Conservation (phyloP, 2,888 invertebrate species). For the Orthonevra nobilis region DNA sequence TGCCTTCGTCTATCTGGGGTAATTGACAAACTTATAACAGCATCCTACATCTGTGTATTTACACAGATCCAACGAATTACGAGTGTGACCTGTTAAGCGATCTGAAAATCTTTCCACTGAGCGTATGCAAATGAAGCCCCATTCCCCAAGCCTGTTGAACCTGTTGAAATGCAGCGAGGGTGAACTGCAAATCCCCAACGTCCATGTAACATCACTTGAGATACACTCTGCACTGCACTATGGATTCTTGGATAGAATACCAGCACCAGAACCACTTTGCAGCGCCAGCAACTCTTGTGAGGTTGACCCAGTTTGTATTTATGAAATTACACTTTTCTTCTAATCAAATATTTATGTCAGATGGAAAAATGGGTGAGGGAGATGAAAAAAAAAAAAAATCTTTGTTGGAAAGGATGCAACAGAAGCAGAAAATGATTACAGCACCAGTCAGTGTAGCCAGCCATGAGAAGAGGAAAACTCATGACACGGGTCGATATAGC, state of each 20-base stretch:
- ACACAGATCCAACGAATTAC: conserved; percentile 4
- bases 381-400: conserved; percentile 9
- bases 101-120: neutral
- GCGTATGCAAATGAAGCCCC: conserved; percentile 31
- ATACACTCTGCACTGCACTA: too few relatives aligned
- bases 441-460: conserved; percentile 1
- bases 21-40: conserved; percentile 56
- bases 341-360: conserved; percentile 67
- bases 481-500: conserved; percentile 65
- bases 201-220: conserved; percentile 39
- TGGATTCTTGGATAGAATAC: neutral
- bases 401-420: too few relatives aligned
- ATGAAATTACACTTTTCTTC: conserved; percentile 66
- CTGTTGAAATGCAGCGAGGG: conserved; percentile 49
- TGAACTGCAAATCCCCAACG: conserved; percentile 41
- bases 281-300: conserved; percentile 36
- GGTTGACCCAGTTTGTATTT: conserved; percentile 67
- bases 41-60: conserved; percentile 1
- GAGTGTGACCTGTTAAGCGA: conserved; percentile 2
- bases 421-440: conserved; percentile 53
- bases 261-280: conserved; percentile 17
- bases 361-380: conserved; percentile 4
- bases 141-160: conserved; percentile 8
- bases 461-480: conserved; percentile 33
- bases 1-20: conserved; percentile 47